Evolutionary conservation across 2,113 vertebrate species (phyloP).

Genomic region (Anser brachyrhynchus): DNA sequence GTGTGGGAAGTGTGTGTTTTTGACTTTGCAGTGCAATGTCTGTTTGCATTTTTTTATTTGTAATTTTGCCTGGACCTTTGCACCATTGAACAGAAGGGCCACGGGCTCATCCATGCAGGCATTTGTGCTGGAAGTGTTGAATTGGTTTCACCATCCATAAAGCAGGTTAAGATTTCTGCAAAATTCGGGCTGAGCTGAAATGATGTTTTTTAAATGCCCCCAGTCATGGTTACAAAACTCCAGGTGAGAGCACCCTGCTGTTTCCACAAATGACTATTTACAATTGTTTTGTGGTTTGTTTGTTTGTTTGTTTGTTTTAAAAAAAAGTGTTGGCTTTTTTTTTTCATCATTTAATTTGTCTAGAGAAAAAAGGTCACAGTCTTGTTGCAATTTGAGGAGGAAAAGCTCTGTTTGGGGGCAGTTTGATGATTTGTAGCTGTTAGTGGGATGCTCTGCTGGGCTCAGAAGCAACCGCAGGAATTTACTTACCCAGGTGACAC

Average conservation of each 20-base stretch:
- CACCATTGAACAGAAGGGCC: neutral
- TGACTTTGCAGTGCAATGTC: neutral
- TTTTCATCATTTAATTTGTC: neutral
- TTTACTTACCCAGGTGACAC: neutral
- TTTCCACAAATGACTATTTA: rapidly evolving
- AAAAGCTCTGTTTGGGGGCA: rapidly evolving
- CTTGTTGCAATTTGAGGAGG: neutral
- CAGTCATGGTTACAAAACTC: neutral
- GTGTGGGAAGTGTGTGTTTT: too few relatives aligned
- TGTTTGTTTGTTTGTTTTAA: too few relatives aligned
- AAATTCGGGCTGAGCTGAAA: neutral
- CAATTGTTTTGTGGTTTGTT: neutral
- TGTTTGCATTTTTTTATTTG: neutral
- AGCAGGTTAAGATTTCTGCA: neutral
- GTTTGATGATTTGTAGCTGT: neutral
- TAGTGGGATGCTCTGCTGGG: rapidly evolving
- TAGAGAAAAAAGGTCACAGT: neutral
- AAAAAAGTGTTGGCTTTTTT: too few relatives aligned
- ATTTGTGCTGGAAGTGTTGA: rapidly evolving
- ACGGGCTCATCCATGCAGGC: too few relatives aligned
- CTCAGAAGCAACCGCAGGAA: neutral
- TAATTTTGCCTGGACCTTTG: neutral
- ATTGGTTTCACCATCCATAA: rapidly evolving
- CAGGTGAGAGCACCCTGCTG: neutral
- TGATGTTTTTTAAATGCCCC: neutral